Percentiles rank a stretch among this genome's conserved stretches.
These are phyloP conservation scores for rat (Rattus norvegicus) DNA, from an alignment of 2,113 vertebrate species.

Conservation along the genomic window DNA sequence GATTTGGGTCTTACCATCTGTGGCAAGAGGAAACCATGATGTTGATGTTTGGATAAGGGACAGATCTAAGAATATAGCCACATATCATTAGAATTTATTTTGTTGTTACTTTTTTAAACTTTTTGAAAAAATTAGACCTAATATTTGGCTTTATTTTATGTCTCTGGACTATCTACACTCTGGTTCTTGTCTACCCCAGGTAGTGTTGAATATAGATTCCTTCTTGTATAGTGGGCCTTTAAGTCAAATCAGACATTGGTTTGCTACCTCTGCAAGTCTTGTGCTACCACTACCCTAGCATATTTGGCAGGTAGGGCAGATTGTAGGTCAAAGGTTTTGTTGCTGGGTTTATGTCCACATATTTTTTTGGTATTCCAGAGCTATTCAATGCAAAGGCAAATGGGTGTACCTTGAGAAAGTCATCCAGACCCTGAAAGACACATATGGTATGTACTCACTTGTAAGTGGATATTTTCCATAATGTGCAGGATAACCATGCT, in stretches of 20 bases:
- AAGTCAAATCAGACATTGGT: background rate
- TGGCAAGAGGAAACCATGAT: background rate
- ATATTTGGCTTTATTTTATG: background rate
- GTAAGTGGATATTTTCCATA: too few species aligned
- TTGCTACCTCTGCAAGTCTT: background rate
- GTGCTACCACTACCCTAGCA: background rate
- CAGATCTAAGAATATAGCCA: too few species aligned
- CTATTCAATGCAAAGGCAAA: too few species aligned
- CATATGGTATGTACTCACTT: too few species aligned
- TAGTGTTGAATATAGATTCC: background rate
- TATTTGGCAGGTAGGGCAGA: background rate
- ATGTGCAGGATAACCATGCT: too few species aligned
- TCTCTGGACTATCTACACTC: background rate
- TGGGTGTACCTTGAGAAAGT: too few species aligned
- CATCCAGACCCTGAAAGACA: too few species aligned
- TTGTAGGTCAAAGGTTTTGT: background rate
- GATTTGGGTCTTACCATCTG: background rate
- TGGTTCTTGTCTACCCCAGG: background rate
- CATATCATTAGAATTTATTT: background rate
- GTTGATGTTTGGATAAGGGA: background rate
- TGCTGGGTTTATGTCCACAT: background rate
- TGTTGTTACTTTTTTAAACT: background rate
- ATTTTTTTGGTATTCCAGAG: too few species aligned
- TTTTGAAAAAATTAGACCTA: background rate
- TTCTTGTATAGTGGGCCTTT: background rate